Evolutionary conservation across 2,113 vertebrate species (phyloP).

Genomic region (Sprattus sprattus): DNA sequence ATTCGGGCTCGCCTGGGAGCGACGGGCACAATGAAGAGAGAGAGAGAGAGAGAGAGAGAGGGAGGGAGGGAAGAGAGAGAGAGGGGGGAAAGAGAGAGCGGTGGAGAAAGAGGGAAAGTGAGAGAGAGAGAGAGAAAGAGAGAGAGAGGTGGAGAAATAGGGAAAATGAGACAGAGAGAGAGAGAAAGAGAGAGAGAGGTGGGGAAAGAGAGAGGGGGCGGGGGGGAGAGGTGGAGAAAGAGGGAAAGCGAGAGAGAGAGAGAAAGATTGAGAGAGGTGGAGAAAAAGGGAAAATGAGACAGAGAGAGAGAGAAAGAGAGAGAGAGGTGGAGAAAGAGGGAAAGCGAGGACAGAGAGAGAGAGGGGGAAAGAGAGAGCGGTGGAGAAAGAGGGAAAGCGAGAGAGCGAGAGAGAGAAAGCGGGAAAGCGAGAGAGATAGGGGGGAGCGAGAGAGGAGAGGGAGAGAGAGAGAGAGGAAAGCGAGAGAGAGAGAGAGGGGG

Average conservation of each 20-base stretch:
- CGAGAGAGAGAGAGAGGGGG: background rate
- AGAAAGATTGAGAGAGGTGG: background rate
- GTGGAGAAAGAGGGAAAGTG: background rate
- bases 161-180: background rate
- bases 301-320: background rate
- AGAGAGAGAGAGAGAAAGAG: slow-evolving; percentile 22
- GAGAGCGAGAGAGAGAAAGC: background rate
- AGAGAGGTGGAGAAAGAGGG: background rate
- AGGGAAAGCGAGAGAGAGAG: background rate
- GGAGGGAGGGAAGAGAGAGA: background rate
- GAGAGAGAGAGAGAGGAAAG: slow-evolving; percentile 8
- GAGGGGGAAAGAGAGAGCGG: background rate
- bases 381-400: background rate
- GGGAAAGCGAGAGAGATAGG: background rate
- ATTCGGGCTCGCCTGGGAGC: slow-evolving; percentile 34
- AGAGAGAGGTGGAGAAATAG: background rate
- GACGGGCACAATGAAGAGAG: slow-evolving; percentile 17
- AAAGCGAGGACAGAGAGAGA: background rate
- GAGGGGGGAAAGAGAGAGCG: background rate
- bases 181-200: no score
- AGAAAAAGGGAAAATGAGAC: no score
- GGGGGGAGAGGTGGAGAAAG: background rate
- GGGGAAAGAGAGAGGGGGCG: slow-evolving; percentile 31
- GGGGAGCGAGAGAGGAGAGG: background rate
- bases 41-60: background rate